Evolutionary conservation across 1,140 invertebrate species (phyloP), one percentile per base, ranked within the genome.

Genomic region (Lordiphosa stackelbergi): DNA sequence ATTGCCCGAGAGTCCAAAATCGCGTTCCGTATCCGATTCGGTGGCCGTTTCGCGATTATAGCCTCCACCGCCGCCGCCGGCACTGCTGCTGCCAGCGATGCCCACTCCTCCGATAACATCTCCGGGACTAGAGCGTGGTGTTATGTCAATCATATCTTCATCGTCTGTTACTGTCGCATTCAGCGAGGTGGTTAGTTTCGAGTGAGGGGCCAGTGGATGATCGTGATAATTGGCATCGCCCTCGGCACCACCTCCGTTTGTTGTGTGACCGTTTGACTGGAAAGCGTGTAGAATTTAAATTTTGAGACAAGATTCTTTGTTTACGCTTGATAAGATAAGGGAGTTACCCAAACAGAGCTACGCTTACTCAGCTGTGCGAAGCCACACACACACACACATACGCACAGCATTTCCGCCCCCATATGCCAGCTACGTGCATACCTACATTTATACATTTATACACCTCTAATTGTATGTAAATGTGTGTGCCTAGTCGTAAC

Each of bases 71-170:
- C 16, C 16, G 19, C 22, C n/a, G 11, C 45, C 57, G 0, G 5
- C 11, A 8, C 66, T 59, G 41, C 63, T 59, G 31, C 58, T 72
- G 6, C 57, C 43, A 31, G 28, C 28, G 5, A 57, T 46, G 7
- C 61, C 60, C 45, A 24, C 37, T 24, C 65, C 69, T 11, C 59
- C 60, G 12, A 72, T 69, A 35, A 78, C 37, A 36, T 87, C 85
- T 12, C 69, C 83, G 3, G 85, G 85, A 79, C 85, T 87, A 36
- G 85, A 85, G 31, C 79, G 74, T 38, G 86, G 86, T 28, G 90
- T 91, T 37, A 92, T 92, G 73, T 92, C 91, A 53, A 92, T 91
- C 91, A 92, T 92, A 73, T 92, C 91, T 73, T 92, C 91, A 77
- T 91, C 91, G 54, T 90, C 90, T 53, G 85, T 87, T 35, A 85